These are phyloP conservation scores for Epiblema foenella DNA, from an alignment of 2,888 invertebrate species.

Conservation along the genomic window DNA sequence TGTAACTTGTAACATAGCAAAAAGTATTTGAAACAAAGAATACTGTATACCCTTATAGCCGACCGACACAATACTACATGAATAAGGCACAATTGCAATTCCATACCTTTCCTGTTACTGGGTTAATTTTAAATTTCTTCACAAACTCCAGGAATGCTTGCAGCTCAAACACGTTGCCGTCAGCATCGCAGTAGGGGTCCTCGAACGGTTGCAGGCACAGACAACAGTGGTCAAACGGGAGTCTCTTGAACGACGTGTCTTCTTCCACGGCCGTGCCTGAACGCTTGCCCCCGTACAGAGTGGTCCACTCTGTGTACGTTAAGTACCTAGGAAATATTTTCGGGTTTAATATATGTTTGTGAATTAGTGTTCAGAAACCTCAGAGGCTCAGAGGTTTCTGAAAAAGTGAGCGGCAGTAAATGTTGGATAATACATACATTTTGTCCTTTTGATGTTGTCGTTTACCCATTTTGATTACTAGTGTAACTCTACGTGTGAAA, in stretches of 20 bases:
- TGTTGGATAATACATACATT: conserved; percentile 84
- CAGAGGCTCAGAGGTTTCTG: too few species aligned
- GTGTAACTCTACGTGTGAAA: background rate
- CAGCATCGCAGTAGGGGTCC: conserved; percentile 94
- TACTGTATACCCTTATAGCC: too few species aligned
- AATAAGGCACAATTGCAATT: too few species aligned
- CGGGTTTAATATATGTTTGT: conserved; percentile 21
- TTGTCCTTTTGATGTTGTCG: conserved; percentile 97
- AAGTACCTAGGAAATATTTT: conserved; percentile 87
- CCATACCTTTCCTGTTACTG: conserved; percentile 93
- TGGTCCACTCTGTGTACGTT: conserved; percentile 95
- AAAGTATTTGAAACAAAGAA: too few species aligned
- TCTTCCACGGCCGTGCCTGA: conserved; percentile 88
- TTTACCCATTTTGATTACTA: conserved; percentile 92
- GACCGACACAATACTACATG: too few species aligned
- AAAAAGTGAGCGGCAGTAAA: background rate
- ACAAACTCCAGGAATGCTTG: conserved; percentile 94
- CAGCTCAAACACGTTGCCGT: conserved; percentile 97
- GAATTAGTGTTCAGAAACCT: background rate
- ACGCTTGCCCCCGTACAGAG: conserved; percentile 95
- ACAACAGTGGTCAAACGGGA: conserved; percentile 97
- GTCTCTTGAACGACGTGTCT: conserved; percentile 93
- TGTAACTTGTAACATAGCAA: too few species aligned
- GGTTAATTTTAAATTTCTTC: conserved; percentile 96
- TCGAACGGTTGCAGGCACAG: conserved; percentile 96